A percentile compares a stretch with the other conserved stretches of the same genome.
These are phyloP conservation scores for Sebastiscus tertius DNA, from an alignment of 2,797 vertebrate genomes.

Conservation along the genomic window DNA sequence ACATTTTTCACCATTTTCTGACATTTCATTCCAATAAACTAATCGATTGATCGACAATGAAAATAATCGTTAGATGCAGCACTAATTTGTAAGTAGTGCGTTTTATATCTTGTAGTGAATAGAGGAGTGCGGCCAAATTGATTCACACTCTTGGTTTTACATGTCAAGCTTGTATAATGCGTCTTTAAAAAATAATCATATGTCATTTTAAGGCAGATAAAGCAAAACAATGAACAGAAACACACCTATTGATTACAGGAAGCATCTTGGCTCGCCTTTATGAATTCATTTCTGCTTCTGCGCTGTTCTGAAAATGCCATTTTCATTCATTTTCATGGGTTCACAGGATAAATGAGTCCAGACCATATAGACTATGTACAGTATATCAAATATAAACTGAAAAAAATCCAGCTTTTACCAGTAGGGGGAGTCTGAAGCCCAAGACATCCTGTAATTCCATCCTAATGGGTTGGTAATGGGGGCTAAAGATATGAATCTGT, in stretches of 20 bases:
- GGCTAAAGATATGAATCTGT: slow-evolving; percentile 41
- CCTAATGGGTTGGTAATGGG: slow-evolving; percentile 45
- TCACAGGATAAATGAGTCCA: not conserved
- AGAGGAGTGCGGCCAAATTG: not conserved
- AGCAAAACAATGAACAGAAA: not conserved
- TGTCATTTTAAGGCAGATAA: not conserved
- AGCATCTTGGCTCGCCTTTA: not conserved
- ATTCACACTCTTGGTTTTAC: not conserved
- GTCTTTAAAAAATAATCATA: not conserved
- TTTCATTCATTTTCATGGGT: slow-evolving; percentile 1
- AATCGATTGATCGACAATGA: too few species aligned
- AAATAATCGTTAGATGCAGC: too few species aligned
- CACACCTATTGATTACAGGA: not conserved
- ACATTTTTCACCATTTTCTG: too few species aligned
- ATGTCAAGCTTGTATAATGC: not conserved
- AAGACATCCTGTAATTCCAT: slow-evolving; percentile 19
- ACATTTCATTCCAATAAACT: too few species aligned
- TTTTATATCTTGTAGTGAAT: not conserved
- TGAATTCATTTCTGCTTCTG: not conserved
- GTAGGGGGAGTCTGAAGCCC: slow-evolving; percentile 62
- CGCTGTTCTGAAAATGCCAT: not conserved
- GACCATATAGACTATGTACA: not conserved
- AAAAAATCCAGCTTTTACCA: slow-evolving; percentile 36
- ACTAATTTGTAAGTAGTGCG: too few species aligned
- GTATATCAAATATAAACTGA: not conserved